Percentiles rank a stretch among this genome's conserved stretches.
Evolutionary conservation across 2,113 vertebrate species (phyloP).

Genomic region (Poeciliopsis retropinna): DNA sequence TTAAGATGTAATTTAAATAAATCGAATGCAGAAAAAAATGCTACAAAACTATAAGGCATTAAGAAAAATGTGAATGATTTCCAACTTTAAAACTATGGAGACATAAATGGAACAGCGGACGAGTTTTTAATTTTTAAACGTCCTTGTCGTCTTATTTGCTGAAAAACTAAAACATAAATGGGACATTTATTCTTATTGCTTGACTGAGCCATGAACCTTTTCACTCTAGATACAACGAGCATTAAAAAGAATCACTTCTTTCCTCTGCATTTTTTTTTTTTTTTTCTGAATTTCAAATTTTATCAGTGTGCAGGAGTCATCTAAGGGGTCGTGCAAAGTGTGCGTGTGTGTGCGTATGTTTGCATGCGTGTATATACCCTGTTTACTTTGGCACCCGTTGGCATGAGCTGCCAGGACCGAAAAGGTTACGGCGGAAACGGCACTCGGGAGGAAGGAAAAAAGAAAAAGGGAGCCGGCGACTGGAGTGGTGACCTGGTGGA

Average conservation of each 20-base stretch:
- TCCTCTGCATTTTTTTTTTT: too few relatives aligned
- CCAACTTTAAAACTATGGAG: too few relatives aligned
- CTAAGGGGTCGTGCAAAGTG: constrained; percentile 47
- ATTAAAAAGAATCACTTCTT: neutral
- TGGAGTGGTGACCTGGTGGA: constrained; percentile 62
- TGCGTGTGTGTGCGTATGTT: constrained; percentile 17
- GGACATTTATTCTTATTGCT: neutral
- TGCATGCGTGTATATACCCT: constrained; percentile 51
- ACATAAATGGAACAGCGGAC: too few relatives aligned
- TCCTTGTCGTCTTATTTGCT: neutral
- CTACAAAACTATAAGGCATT: too few relatives aligned
- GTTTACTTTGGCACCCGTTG: constrained; percentile 71
- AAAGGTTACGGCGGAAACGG: constrained; percentile 45
- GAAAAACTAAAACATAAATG: neutral
- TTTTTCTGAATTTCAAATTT: constrained; percentile 4
- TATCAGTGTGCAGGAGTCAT: constrained; percentile 28
- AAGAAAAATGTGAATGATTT: too few relatives aligned
- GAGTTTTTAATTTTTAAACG: too few relatives aligned
- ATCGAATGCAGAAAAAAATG: too few relatives aligned
- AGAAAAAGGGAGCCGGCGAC: constrained; percentile 49
- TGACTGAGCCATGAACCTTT: neutral
- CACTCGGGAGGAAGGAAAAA: neutral
- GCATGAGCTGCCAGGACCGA: constrained; percentile 55
- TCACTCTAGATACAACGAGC: neutral
- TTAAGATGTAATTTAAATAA: too few relatives aligned